These are phyloP conservation scores for Lochmaea crataegi DNA, from an alignment of 2,888 invertebrate species.

Conservation along the genomic window DNA sequence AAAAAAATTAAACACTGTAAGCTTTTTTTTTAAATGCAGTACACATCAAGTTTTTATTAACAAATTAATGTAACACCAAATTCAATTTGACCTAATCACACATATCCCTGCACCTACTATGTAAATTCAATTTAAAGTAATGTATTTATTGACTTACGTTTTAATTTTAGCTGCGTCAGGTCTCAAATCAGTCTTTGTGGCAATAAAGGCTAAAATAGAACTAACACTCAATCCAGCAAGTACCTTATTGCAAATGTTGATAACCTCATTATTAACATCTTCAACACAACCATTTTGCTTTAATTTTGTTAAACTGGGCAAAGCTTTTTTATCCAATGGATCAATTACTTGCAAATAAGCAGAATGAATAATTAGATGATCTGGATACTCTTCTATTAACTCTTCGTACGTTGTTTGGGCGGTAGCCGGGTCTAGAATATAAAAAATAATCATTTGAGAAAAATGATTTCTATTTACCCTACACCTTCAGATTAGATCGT, in stretches of 20 bases:
- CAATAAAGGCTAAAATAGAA: constrained; percentile 82
- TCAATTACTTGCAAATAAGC: constrained; percentile 85
- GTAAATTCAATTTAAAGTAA: background rate
- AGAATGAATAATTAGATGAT: constrained; percentile 80
- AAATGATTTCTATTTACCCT: background rate
- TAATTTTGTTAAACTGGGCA: constrained; percentile 57
- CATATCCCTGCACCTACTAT: background rate
- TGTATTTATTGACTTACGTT: constrained; percentile 67
- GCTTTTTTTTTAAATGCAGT: too few relatives aligned
- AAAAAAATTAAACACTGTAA: background rate
- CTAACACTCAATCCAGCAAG: constrained; percentile 80
- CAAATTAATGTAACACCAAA: too few relatives aligned
- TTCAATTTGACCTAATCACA: too few relatives aligned
- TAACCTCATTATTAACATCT: constrained; percentile 67
- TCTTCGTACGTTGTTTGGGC: constrained; percentile 78
- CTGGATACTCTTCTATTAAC: constrained; percentile 76
- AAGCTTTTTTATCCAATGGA: constrained; percentile 66
- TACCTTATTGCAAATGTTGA: constrained; percentile 74
- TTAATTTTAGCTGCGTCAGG: constrained; percentile 87
- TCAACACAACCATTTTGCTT: constrained; percentile 44
- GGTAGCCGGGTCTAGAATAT: constrained; percentile 53
- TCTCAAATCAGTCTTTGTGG: constrained; percentile 86
- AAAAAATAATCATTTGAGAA: background rate
- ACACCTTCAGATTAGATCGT: too few relatives aligned
- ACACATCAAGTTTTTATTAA: too few relatives aligned